Base-by-base conservation (phyloP, 64 coral and sea anemone species). In the Dendrophyllia cribrosa region DNA sequence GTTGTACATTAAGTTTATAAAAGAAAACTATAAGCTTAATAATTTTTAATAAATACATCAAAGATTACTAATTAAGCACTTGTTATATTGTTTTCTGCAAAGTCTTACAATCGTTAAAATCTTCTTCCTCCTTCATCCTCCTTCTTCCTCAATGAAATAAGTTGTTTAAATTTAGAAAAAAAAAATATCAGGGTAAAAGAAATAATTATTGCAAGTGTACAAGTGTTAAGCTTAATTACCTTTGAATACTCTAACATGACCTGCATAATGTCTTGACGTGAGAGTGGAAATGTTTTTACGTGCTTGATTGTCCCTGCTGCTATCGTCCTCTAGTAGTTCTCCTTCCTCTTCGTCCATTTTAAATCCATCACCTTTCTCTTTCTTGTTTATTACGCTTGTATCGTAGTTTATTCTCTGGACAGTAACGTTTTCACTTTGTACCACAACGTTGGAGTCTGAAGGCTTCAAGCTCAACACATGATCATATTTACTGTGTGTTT, bases 221-320 rank as follows among this genome's bases (percentile, higher is more conserved):
- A n/a, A n/a, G 34, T 34, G 34, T 34, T 77, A 45, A 34, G 3
- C 23, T 16, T 59, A 60, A 7, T 45, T 85, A 91, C 89, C 89
- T 91, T 85, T 91, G 56, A 91, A 91, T 4, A 91, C 68, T 15
- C 89, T 75, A 5, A 91, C 89, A 60, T 91, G 77, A 26, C 53
- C 56, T 19, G 78, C 78, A 48, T 82, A 82, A 8, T 82, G 59
- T 64, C 16, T 82, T 64, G 78, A 82, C 9, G 59, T 62, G 53
- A 59, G 81, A 76, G 55, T 86, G 58, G 78, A 85, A 55, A 75
- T 47, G 44, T 77, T 75, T 86, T 46, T 85, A 43, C 68, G 89
- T 17, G 72, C 48, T 75, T 48, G 90, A 26, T 53, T 75, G 63
- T 50, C 89, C n/a, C 26, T 82, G 7, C 26, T 80, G 56, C n/a